phyloP scores from a whole-genome alignment of 2,888 invertebrate species.

The Netelia fuscicornis region DNA sequence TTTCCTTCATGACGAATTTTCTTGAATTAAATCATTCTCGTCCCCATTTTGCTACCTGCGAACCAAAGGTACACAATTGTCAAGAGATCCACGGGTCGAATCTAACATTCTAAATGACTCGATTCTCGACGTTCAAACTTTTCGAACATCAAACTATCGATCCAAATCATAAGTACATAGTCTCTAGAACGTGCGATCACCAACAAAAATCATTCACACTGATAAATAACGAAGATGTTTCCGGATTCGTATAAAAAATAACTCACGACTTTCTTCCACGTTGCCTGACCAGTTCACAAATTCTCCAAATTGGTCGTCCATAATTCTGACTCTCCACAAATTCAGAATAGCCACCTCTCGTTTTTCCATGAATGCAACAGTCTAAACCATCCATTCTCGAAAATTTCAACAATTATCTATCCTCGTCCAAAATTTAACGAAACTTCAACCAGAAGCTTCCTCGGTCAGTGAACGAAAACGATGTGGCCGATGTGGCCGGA shows the following conservation, averaged over 20 bases:
- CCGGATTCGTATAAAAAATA: slow-evolving; percentile 27
- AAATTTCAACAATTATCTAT: neutral
- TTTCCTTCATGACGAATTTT: neutral
- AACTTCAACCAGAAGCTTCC: neutral
- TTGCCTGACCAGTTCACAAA: neutral
- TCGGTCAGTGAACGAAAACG: slow-evolving; percentile 8
- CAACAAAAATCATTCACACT: neutral
- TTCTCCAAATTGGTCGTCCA: neutral
- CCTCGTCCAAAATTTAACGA: neutral
- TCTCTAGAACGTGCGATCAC: neutral
- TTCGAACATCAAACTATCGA: slow-evolving; percentile 25
- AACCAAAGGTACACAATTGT: neutral
- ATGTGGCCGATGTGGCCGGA: slow-evolving; percentile 31
- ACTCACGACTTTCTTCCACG: slow-evolving; percentile 23
- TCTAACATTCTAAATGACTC: neutral
- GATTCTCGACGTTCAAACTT: neutral
- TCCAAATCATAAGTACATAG: neutral
- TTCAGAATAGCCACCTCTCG: neutral
- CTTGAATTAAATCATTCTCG: neutral
- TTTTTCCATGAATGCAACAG: neutral
- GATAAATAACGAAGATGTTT: slow-evolving; percentile 22
- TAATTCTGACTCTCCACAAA: neutral
- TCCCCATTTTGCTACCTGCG: neutral
- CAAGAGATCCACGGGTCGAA: slow-evolving; percentile 29
- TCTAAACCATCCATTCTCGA: neutral